Base-by-base conservation (phyloP, 1,140 invertebrate genomes). In the Steinernema feltiae region DNA sequence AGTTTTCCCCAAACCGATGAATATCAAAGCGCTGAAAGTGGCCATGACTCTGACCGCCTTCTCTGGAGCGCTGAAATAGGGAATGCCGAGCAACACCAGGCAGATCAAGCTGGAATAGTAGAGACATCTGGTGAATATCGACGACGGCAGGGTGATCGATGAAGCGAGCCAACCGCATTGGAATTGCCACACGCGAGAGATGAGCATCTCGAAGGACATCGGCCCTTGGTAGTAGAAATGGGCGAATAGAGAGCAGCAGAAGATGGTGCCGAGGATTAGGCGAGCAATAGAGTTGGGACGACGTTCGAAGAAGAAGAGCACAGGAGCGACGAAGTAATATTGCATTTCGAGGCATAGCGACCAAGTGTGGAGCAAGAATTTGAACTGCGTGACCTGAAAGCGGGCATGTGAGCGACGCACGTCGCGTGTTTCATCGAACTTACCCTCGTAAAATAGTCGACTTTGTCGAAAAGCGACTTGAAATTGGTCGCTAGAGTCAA, bases 321-420 rank as follows among this genome's bases (percentile, higher is more conserved):
- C 48, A n/a, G 81, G 81, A 21, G 70, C 74, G 1, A 83, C 17
- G 24, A 81, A 46, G 73, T 81, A 81, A 31, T 84, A 83, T 32
- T 82, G 81, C 27, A 82, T 82, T 63, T 82, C 81, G 12, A 84
- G 74, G 48, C 74, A 71, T 27, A 82, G 71, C 7, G 80, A 84
- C 81, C 81, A 82, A 32, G 72, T 78, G 73, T 82, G 81, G 1
- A 78, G 35, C 30, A 82, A 75, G 17, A 78, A 74, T 1, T 30
- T 31, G 35, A 71, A 78, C 15, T 74, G 27, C 3, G 63, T 69
- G 1, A 78, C 77, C 53, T 73, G 24, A 32, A 76, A 46, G 21
- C 46, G 21, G 24, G 24, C 1, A 48, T 0, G 24, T 1, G 18
- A 74, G 15, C 48, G 1, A 1, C 21, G 69, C 27, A 29, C 27